Evolutionary conservation across 2,113 vertebrate species (phyloP).

Genomic region (Nettapus auritus): DNA sequence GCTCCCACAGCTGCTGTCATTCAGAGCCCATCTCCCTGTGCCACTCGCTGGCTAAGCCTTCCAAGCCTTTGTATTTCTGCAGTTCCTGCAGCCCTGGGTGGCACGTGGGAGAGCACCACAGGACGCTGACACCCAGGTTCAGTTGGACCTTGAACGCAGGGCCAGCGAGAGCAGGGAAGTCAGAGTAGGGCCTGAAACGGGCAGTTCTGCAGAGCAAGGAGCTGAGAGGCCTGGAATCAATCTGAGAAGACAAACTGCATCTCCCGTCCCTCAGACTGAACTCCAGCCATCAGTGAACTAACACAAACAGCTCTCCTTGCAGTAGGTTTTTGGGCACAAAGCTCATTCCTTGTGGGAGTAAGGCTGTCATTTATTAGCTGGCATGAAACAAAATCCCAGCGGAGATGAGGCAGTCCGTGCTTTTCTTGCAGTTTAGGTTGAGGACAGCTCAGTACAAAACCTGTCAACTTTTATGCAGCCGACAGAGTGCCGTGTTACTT

Average conservation of each 20-base stretch:
- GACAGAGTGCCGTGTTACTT: not conserved
- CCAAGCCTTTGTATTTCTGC: not conserved
- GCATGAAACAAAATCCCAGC: not conserved
- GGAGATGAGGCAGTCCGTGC: fast-evolving
- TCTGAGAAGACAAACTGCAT: not conserved
- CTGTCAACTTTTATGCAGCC: not conserved
- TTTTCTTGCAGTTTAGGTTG: not conserved
- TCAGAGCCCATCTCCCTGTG: fast-evolving
- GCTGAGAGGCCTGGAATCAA: not conserved
- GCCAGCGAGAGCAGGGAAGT: not conserved
- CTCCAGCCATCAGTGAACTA: not conserved
- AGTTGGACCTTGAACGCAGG: not conserved
- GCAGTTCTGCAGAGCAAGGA: not conserved
- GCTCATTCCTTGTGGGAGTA: not conserved
- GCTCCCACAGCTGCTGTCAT: not conserved
- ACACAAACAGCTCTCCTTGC: not conserved
- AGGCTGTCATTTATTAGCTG: not conserved
- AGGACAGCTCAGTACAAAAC: not conserved
- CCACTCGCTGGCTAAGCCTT: not conserved
- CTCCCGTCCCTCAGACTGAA: not conserved
- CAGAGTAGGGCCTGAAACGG: fast-evolving
- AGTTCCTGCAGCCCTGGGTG: not conserved
- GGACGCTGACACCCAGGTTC: not conserved
- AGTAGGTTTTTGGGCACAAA: not conserved
- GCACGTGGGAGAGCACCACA: not conserved